Conservation (phyloP, 2,113 vertebrate genomes). For the Coryphaenoides rupestris region DNA sequence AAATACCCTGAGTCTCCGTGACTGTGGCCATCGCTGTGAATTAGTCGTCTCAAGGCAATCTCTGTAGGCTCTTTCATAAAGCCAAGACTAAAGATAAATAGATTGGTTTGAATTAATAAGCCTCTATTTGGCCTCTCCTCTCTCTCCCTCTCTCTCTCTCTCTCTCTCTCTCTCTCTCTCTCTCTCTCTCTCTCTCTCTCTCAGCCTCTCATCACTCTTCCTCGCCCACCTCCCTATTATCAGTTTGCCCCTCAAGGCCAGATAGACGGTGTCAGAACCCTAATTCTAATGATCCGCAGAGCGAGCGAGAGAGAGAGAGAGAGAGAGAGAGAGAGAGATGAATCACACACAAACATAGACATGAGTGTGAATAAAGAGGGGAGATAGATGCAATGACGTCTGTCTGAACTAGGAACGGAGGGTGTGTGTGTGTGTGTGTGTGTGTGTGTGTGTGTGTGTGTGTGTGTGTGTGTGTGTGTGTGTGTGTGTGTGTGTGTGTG, state of each 20-base stretch:
- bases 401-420: no score
- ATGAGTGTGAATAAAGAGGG: no score
- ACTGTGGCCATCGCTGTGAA: slow-evolving; percentile 3
- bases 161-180: slow-evolving; percentile 15
- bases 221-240: slow-evolving; percentile 48
- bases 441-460: no score
- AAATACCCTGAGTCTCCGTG: slow-evolving; percentile 4
- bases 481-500: no score
- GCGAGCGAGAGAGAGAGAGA: background rate
- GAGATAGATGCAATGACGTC: no score
- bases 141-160: background rate
- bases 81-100: slow-evolving; percentile 14
- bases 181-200: slow-evolving; percentile 6
- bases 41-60: slow-evolving; percentile 14
- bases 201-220: slow-evolving; percentile 22
- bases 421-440: no score
- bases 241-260: slow-evolving; percentile 38
- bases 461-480: no score
- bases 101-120: slow-evolving; percentile 3
- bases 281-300: slow-evolving; percentile 60
- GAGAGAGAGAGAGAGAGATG: slow-evolving; percentile 10
- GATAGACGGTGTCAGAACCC: slow-evolving; percentile 45
- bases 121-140: background rate
- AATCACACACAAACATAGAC: background rate
- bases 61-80: slow-evolving; percentile 7